Percentiles rank a stretch among this genome's conserved stretches.
Conservation (phyloP, 2,113 vertebrate genomes). For the Chaenogobius annularis region DNA sequence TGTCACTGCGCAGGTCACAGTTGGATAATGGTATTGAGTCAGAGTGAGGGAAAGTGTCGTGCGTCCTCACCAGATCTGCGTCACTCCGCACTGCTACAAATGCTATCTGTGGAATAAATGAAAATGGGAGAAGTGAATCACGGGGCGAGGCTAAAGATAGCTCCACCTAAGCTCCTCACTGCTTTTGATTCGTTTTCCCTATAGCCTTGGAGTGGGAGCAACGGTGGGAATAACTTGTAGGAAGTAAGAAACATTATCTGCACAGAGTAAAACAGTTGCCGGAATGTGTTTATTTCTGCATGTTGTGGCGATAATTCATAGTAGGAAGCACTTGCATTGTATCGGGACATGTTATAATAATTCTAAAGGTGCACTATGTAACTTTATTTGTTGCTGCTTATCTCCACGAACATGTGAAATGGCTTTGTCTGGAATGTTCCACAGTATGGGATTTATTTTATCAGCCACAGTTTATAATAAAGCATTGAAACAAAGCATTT, state of each 20-base stretch:
- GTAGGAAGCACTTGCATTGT: no score
- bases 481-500: no score
- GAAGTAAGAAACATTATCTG: constrained; percentile 7
- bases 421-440: no score
- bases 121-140: constrained; percentile 46
- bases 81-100: neutral
- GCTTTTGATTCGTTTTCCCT: constrained; percentile 45
- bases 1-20: constrained; percentile 21
- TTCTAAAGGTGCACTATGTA: neutral
- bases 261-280: neutral
- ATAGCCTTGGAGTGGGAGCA: constrained; percentile 1
- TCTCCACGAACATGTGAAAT: no score
- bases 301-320: neutral
- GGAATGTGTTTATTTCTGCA: neutral
- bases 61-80: constrained; percentile 6
- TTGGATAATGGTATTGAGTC: constrained; percentile 7
- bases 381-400: no score
- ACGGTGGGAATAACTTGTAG: neutral
- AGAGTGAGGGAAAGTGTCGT: neutral
- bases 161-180: constrained; percentile 50
- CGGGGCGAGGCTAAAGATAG: constrained; percentile 52
- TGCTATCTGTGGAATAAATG: constrained; percentile 47
- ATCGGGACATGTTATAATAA: no score
- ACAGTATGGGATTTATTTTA: no score
- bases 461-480: no score